Base-by-base conservation (phyloP, 1,140 invertebrate species). In the Onthophagus taurus region DNA sequence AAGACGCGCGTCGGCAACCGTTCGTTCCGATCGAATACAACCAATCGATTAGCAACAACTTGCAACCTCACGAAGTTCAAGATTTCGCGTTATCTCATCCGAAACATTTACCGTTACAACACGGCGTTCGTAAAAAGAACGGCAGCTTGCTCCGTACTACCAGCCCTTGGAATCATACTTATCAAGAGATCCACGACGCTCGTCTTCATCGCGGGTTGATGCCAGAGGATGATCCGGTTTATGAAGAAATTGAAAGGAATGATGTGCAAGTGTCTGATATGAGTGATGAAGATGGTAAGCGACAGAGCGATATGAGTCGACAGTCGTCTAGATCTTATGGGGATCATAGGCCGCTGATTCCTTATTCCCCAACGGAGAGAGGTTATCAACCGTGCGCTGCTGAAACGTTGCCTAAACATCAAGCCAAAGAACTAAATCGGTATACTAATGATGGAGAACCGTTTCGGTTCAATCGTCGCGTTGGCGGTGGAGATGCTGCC, bases 241-340 rank as follows among this genome's bases (percentile, higher is more conserved):
- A 86, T 59, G 85, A 86, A 60, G 84, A 86, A 55, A 86, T 86
- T 31, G 83, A 86, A 52, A 71, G 81, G 0, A 68, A 67, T 23
- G 63, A 63, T 44, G 80, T 83, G 2, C 72, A 83, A 38, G 79
- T 82, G 42, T 84, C 82, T 0, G 84, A 88, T 56, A 74, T 85
- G 72, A 83, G 81, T 20, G 84, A 88, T 57, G 72, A 72, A 44
- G 85, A 88, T 57, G 80, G 79, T 8, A 78, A 80, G 23, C 70
- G 82, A n/a, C 81, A 83, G 49, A 80, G 78, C 53, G 83, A 86
- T 57, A 82, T 83, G 68, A 79, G 76, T 51, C 66, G 81, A 49
- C 82, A 80, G 60, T 84, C 81, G 0, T 82, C 82, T 0, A 77
- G 83, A 48, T 84, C 83, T 42, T 86, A 87, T 61, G 82, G 83